Evolutionary conservation across 2,797 vertebrate species (phyloP), one percentile per base, ranked within the genome.

Genomic region (Salmo trutta): DNA sequence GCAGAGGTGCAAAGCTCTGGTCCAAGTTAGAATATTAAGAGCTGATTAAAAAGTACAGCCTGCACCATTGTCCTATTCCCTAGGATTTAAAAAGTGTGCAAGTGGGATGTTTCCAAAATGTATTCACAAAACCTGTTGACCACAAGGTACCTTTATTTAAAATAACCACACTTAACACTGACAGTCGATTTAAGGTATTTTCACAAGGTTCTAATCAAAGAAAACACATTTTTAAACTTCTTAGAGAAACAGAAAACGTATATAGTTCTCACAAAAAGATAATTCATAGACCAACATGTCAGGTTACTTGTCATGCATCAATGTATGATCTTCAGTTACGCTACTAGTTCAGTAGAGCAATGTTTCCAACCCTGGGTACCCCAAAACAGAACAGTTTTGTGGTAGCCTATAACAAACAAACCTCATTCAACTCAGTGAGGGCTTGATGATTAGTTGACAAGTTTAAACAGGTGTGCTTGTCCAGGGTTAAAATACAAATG

Each of bases 261-360:
- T 16, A 73, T 73, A 73, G 17, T 7, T 73, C 27, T 54, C 17
- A 73, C 71, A 33, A 17, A 73, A 53, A 56, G 16, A 64, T 10
- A 12, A 17, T 62, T 62, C 21, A 62, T 21, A 62, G 59, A 62
- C 21, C 12, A 24, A 62, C 59, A 10, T 62, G 59, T 62, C 21
- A 64, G 2, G 3, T 21, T 24, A 62, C 21, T 62, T 62, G 56
- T 24, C 56, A 62, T 21, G 10, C 56, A 21, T 62, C 56, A 27
- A 21, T 19, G 7, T 27, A 3, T 21, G 12, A 64, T 24, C 59
- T 12, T 24, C 41, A 47, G 41, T 47, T 12, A 64, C 21, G 4
- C 3, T 64, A 24, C 59, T 64, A 6, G 59, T 64, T 62, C n/a
- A 62, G 56, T 62, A 24, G 41, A 47, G 41, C 41, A 47, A 10